A percentile compares a stretch with the other conserved stretches of the same genome.
phyloP scores from a whole-genome alignment of 2,888 invertebrate genomes.

The Eristalinus sepulchralis region DNA sequence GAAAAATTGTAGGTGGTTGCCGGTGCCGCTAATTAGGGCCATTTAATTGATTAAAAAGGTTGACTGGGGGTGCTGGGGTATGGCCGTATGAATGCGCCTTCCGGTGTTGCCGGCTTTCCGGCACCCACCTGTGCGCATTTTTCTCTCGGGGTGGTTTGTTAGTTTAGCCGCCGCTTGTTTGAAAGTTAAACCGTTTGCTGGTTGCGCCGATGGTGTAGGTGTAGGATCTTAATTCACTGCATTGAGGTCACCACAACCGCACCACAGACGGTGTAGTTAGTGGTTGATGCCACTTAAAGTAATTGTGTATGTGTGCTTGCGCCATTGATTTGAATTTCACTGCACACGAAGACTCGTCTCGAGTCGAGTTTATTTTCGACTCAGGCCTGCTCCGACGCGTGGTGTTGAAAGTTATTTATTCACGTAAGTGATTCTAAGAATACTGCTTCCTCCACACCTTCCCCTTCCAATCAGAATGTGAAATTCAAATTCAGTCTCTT shows the following conservation, averaged over 20 bases:
- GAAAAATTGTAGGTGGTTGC: constrained; percentile 28
- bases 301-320: background rate
- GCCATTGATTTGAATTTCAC: background rate
- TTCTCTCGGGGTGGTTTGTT: background rate
- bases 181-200: background rate
- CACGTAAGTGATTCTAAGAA: constrained; percentile 15
- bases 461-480: background rate
- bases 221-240: background rate
- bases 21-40: constrained; percentile 20
- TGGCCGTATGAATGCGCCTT: background rate
- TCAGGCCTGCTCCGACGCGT: background rate
- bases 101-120: background rate
- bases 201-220: background rate
- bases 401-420: background rate
- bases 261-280: background rate
- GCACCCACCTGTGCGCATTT: background rate
- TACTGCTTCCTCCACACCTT: background rate
- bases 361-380: constrained; percentile 10
- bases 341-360: background rate
- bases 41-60: constrained; percentile 40
- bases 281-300: background rate
- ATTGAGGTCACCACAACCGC: background rate
- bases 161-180: background rate
- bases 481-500: background rate
- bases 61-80: too few species aligned